Percentiles rank a stretch among this genome's conserved stretches.
These are phyloP conservation scores for Leptinotarsa lineolata DNA, from an alignment of 1,140 invertebrate species.

Conservation along the genomic window DNA sequence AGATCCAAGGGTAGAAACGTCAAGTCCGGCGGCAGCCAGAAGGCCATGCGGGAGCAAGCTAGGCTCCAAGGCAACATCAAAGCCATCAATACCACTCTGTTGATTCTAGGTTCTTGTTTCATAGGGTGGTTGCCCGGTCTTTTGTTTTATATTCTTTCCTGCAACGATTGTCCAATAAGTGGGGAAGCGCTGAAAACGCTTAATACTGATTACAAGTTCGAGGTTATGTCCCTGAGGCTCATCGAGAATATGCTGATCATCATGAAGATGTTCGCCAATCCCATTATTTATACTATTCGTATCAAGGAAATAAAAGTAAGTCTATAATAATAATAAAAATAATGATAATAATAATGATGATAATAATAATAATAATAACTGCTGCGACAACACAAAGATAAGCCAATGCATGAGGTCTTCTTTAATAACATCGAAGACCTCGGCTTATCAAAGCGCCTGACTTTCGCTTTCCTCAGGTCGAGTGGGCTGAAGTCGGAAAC, in stretches of 20 bases:
- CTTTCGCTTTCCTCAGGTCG: too few species aligned
- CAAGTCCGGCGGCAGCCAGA: conserved; percentile 30
- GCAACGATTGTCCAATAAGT: conserved; percentile 58
- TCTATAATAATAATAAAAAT: too few species aligned
- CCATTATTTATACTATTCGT: conserved; percentile 71
- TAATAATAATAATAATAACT: background rate
- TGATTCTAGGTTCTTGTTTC: conserved; percentile 70
- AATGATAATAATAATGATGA: background rate
- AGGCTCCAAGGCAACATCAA: conserved; percentile 63
- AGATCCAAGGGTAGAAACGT: conserved; percentile 37
- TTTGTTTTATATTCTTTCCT: conserved; percentile 61
- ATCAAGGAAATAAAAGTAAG: conserved; percentile 68
- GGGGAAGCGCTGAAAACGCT: conserved; percentile 38
- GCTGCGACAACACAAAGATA: too few species aligned
- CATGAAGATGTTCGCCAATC: conserved; percentile 68
- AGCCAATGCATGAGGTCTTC: too few species aligned
- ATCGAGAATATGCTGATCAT: conserved; percentile 62
- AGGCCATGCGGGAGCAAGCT: conserved; percentile 41
- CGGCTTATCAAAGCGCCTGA: too few species aligned
- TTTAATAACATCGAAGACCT: too few species aligned
- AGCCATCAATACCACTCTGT: conserved; percentile 68
- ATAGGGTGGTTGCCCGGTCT: conserved; percentile 70
- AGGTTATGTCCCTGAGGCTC: conserved; percentile 39
- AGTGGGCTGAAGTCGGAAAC: too few species aligned
- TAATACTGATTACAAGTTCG: conserved; percentile 44